These are phyloP conservation scores for Leptonema lineaticorne DNA, from an alignment of 1,140 invertebrate species.

Conservation along the genomic window DNA sequence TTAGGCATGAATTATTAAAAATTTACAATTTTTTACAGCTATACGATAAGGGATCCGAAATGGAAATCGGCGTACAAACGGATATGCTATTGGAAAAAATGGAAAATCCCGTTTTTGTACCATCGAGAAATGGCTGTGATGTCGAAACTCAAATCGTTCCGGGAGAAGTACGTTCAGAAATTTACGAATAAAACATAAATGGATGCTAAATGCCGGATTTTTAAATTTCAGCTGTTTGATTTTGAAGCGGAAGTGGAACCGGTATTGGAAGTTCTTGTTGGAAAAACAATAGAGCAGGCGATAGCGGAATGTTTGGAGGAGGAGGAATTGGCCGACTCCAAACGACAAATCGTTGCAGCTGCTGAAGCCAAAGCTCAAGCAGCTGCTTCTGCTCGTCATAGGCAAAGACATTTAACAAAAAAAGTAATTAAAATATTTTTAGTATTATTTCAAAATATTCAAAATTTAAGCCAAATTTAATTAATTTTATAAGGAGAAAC, in stretches of 20 bases:
- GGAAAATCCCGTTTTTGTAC: slow-evolving; percentile 69
- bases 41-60: slow-evolving; percentile 69
- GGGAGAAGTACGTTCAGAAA: slow-evolving; percentile 69
- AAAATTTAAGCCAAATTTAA: background rate
- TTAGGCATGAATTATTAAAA: too few species aligned
- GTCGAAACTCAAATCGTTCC: slow-evolving; percentile 81
- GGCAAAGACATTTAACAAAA: slow-evolving; percentile 53
- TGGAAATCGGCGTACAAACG: slow-evolving; percentile 78
- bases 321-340: slow-evolving; percentile 71
- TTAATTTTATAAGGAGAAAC: background rate
- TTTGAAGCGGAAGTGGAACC: slow-evolving; percentile 88
- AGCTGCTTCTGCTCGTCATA: slow-evolving; percentile 70
- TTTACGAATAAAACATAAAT: background rate
- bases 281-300: slow-evolving; percentile 84
- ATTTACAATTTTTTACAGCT: slow-evolving; percentile 56
- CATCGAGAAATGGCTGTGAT: slow-evolving; percentile 77
- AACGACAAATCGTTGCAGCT: slow-evolving; percentile 75
- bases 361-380: slow-evolving; percentile 77
- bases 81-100: slow-evolving; percentile 83
- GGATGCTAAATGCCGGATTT: too few species aligned
- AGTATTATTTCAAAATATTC: background rate
- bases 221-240: slow-evolving; percentile 66
- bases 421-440: slow-evolving; percentile 46
- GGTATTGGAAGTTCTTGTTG: slow-evolving; percentile 82
- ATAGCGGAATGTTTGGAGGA: slow-evolving; percentile 80